Conservation (phyloP, 2,113 vertebrate genomes). For the Cebidichthys violaceus region DNA sequence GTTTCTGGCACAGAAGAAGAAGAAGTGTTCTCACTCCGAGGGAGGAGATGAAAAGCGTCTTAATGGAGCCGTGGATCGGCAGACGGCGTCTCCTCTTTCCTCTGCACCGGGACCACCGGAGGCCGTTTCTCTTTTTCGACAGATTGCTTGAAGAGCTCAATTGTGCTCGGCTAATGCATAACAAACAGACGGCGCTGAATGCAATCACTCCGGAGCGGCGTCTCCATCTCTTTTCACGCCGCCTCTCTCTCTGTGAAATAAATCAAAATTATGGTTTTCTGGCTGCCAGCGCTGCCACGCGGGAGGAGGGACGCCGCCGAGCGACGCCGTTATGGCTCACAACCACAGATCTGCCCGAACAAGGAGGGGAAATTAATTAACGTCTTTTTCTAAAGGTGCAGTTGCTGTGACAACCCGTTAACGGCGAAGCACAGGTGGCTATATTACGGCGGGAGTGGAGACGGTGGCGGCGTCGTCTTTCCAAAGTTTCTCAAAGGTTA, state of each 20-base stretch:
- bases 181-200: slow-evolving; percentile 57
- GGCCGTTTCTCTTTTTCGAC: slow-evolving; percentile 40
- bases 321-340: not conserved
- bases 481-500: slow-evolving; percentile 39
- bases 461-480: slow-evolving; percentile 6
- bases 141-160: slow-evolving; percentile 57
- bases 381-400: not conserved
- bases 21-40: not conserved
- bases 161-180: slow-evolving; percentile 66
- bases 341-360: not conserved
- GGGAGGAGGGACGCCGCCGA: slow-evolving; percentile 7
- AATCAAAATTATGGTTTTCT: slow-evolving; percentile 54
- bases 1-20: not conserved
- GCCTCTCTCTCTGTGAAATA: slow-evolving; percentile 34
- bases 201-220: slow-evolving; percentile 39
- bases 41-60: slow-evolving; percentile 28
- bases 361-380: slow-evolving; percentile 28
- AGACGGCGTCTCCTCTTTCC: not conserved
- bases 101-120: slow-evolving; percentile 29
- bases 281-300: not conserved
- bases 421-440: slow-evolving; percentile 28
- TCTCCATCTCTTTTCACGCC: slow-evolving; percentile 13
- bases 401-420: slow-evolving; percentile 42
- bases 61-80: slow-evolving; percentile 31
- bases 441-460: slow-evolving; percentile 11